Evolutionary conservation across 2,888 invertebrate genomes (phyloP).

Genomic region (Eumerus sabulonum): DNA sequence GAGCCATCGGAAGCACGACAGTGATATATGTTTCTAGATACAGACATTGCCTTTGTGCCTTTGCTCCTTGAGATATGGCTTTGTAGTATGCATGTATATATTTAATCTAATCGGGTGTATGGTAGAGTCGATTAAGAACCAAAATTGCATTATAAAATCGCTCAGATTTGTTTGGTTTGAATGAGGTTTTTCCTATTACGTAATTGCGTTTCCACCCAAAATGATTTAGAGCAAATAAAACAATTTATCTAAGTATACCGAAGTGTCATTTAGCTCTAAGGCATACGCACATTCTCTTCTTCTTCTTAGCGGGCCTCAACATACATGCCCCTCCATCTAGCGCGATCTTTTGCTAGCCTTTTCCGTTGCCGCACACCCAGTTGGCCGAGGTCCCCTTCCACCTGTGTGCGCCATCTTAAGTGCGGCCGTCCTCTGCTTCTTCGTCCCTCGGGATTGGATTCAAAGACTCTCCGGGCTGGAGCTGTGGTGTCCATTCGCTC

Average conservation of each 20-base stretch:
- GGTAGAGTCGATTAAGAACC: background rate
- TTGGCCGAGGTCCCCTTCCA: too few species aligned
- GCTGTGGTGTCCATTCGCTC: too few species aligned
- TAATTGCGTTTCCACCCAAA: slow-evolving; percentile 27
- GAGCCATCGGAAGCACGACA: background rate
- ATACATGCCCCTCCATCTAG: too few species aligned
- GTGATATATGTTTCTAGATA: background rate
- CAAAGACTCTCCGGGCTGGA: too few species aligned
- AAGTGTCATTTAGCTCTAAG: too few species aligned
- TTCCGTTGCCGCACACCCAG: too few species aligned
- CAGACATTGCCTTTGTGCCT: slow-evolving; percentile 4
- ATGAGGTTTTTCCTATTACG: slow-evolving; percentile 34
- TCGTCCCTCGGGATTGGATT: too few species aligned
- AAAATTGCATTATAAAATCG: slow-evolving; percentile 36
- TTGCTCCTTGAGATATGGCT: background rate
- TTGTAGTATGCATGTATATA: slow-evolving; percentile 10
- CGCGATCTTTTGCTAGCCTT: too few species aligned
- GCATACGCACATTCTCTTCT: too few species aligned
- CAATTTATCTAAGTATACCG: background rate
- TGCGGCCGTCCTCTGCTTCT: too few species aligned
- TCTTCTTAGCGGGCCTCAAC: too few species aligned
- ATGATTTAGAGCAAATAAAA: slow-evolving; percentile 33
- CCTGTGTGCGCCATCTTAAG: too few species aligned
- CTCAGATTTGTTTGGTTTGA: slow-evolving; percentile 18
- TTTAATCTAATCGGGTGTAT: background rate